phyloP scores from a whole-genome alignment of 2,888 invertebrate species.

The Teinopalpus imperialis region DNA sequence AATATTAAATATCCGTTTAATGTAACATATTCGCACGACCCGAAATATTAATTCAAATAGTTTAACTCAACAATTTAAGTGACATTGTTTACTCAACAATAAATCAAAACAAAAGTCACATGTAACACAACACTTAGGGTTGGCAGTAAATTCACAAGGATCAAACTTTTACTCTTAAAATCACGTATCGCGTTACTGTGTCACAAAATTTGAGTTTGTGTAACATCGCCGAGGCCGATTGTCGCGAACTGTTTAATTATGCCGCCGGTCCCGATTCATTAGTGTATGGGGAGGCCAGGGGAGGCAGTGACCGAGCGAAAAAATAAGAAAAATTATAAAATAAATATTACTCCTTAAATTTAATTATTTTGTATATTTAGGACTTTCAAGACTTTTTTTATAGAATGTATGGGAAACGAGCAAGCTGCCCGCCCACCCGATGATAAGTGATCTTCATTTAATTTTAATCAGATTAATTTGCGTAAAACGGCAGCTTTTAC shows the following conservation, averaged over 20 bases:
- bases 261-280: constrained; percentile 76
- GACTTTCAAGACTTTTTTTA: too few relatives aligned
- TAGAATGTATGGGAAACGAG: too few relatives aligned
- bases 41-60: too few relatives aligned
- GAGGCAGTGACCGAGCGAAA: constrained; percentile 7
- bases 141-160: not conserved
- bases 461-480: too few relatives aligned
- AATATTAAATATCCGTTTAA: constrained; percentile 1
- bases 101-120: constrained; percentile 20
- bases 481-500: too few relatives aligned
- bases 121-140: not conserved
- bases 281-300: constrained; percentile 67
- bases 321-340: not conserved
- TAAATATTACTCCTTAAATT: not conserved
- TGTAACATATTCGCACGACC: too few relatives aligned
- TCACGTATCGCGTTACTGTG: constrained; percentile 33
- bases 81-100: constrained; percentile 11
- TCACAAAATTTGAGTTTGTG: constrained; percentile 52
- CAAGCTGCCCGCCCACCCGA: too few relatives aligned
- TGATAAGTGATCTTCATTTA: too few relatives aligned
- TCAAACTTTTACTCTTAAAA: constrained; percentile 3
- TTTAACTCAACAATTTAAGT: too few relatives aligned
- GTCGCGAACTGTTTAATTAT: constrained; percentile 78
- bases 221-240: constrained; percentile 58
- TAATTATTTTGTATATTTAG: too few relatives aligned